These are phyloP conservation scores for Polietes domitor DNA, from an alignment of 2,888 invertebrate genomes.

Conservation along the genomic window DNA sequence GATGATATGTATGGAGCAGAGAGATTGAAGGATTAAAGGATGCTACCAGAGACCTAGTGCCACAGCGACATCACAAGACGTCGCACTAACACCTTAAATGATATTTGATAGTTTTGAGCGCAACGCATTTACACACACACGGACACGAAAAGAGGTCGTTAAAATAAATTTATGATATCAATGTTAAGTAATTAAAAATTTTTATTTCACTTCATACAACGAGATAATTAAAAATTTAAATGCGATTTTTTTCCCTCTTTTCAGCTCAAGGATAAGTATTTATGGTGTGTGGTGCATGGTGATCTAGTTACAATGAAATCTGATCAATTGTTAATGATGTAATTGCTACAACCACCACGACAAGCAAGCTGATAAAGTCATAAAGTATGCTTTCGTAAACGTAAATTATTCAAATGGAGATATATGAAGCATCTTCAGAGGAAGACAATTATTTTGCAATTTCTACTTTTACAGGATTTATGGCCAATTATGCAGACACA, in stretches of 20 bases:
- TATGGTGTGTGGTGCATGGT: neutral
- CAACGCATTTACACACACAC: slow-evolving; percentile 11
- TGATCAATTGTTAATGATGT: slow-evolving; percentile 35
- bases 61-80: slow-evolving; percentile 22
- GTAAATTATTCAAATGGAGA: slow-evolving; percentile 14
- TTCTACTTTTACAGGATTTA: neutral
- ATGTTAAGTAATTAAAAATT: slow-evolving; percentile 56
- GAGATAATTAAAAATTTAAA: slow-evolving; percentile 35
- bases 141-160: slow-evolving; percentile 27
- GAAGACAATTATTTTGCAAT: slow-evolving; percentile 7
- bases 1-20: slow-evolving; percentile 14
- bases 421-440: neutral
- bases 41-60: slow-evolving; percentile 30
- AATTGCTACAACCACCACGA: neutral
- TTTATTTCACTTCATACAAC: slow-evolving; percentile 20
- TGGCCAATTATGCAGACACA: neutral
- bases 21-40: slow-evolving; percentile 25
- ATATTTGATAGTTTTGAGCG: slow-evolving; percentile 61
- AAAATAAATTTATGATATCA: slow-evolving; percentile 59
- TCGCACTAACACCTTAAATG: slow-evolving; percentile 40
- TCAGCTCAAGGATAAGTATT: neutral
- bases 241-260: neutral
- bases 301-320: neutral
- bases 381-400: slow-evolving; percentile 5
- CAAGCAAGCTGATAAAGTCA: neutral